phyloP scores from a whole-genome alignment of 2,888 invertebrate genomes.

The Eristalis arbustorum region DNA sequence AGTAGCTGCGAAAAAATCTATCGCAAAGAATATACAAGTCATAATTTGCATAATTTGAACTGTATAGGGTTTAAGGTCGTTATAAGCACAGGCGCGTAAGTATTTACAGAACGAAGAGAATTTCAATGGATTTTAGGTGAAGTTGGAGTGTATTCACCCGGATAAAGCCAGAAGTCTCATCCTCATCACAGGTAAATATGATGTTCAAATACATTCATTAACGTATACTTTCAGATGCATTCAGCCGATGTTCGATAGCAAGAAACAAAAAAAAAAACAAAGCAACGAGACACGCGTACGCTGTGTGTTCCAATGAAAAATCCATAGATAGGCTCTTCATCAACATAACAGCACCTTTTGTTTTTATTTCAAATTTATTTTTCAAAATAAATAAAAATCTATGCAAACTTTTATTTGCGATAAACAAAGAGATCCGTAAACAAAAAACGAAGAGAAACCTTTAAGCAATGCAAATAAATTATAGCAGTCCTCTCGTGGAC shows the following conservation, averaged over 20 bases:
- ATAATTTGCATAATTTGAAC: conserved; percentile 23
- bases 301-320: conserved; percentile 8
- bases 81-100: conserved; percentile 65
- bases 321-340: conserved; percentile 29
- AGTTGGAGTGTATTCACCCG: background rate
- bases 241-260: background rate
- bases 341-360: conserved; percentile 57
- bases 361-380: conserved; percentile 67
- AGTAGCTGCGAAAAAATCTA: conserved; percentile 3
- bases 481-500: conserved; percentile 13
- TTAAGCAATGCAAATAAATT: conserved; percentile 1
- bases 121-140: conserved; percentile 14
- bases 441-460: background rate
- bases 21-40: conserved; percentile 19
- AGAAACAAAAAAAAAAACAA: background rate
- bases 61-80: conserved; percentile 60
- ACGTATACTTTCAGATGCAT: conserved; percentile 61
- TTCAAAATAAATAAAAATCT: conserved; percentile 61
- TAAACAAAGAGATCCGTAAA: conserved; percentile 31
- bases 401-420: conserved; percentile 29
- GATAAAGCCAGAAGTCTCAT: background rate
- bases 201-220: conserved; percentile 46
- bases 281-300: background rate
- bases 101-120: conserved; percentile 46
- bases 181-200: conserved; percentile 52